Base-by-base conservation (phyloP, 2,888 invertebrate genomes). In the Therioaphis trifolii region DNA sequence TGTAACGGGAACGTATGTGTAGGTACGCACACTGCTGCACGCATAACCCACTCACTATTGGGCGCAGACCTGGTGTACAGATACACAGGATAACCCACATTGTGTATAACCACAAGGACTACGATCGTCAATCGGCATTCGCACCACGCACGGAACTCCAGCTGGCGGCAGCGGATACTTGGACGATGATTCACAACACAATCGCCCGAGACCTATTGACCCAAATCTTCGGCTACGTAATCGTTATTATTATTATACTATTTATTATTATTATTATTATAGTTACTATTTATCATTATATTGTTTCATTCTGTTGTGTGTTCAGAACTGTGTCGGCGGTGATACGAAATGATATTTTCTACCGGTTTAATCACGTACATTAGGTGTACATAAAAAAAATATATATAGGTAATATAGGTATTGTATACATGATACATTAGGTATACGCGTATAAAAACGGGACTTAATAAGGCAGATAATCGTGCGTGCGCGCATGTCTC, bases 151-250 rank as follows among this genome's bases (percentile, higher is more conserved):
- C 77, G 66, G n/a, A 35, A 52, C 77, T 21, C 18, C 77, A 18
- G 77, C 77, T 40, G 77, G 21, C 35, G 40, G 35, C 43, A 58
- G 43, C 46, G 49, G 80, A 80, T 72, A 72, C 63, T 21, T 72
- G 63, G 72, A 61, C 80, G 61, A 21, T 80, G 80, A 80, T 80
- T 80, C 80, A 80, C 52, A 21, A n/a, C 21, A 69, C 55, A n/a
- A 58, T 27, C 71, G 46, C 43, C 69, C 71, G 61, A 80, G 80
- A 80, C 80, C 80, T 61, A 80, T 80, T 80, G 80, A 80, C 80
- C 80, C 29, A 80, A 49, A 77, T 49, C 1, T 15, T 7, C 29
- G 24, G 18, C 21, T 49, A 78, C 78, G 68, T 78, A 68, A 78
- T 78, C 68, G 52, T 52, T 5, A 4, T 12, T 29, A 61, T 61